Base-by-base conservation (phyloP, 92 coral and sea anemone genomes). In the Heteractis magnifica region DNA sequence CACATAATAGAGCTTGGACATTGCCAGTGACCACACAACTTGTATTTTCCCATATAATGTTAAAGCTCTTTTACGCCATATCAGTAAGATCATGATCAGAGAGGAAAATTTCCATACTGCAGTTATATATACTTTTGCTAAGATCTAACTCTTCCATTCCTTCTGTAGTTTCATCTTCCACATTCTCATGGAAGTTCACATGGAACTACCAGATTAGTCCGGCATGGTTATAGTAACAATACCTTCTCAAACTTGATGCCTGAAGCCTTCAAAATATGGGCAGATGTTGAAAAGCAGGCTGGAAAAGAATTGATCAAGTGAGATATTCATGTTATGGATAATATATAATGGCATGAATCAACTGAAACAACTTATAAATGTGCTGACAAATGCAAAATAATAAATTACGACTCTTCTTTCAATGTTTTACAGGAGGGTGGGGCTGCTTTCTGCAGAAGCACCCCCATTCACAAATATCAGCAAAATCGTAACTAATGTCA, bases 121-220 rank as follows among this genome's bases (percentile, higher is more conserved):
- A 53, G 13, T 12, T 0, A 53, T 53, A 0, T 53, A 8, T 8
- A 8, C 7, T 53, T 53, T 8, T 53, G 13, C 58, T 53, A 53
- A 12, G 7, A 53, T 53, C 13, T 53, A 34, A 8, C 58, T 53
- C 13, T 53, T 8, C 13, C 13, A 8, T 20, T 77, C 41, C 4
- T 15, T 78, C 64, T 8, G n/a, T 86, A 95, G 98, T 95, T 95
- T 72, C 93, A 90, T 68, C 86, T 96, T 71, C 98, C 96, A 3
- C 99, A 96, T 62, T 79, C 90, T 15, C 90, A 94, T 21, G 99
- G 99, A 41, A 96, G 99, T 65, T 96, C 99, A 6, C 99, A 96
- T 79, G 99, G 99, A 59, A 92, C 93, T 0, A 94, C 98, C 65
- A 87, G 99, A 77, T 84, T 96, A 20, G 87, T 89, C 4, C 99